Percentiles rank a stretch among this genome's conserved stretches.
phyloP scores from a whole-genome alignment of 2,888 invertebrate genomes.

The Trissolcus japonicus region DNA sequence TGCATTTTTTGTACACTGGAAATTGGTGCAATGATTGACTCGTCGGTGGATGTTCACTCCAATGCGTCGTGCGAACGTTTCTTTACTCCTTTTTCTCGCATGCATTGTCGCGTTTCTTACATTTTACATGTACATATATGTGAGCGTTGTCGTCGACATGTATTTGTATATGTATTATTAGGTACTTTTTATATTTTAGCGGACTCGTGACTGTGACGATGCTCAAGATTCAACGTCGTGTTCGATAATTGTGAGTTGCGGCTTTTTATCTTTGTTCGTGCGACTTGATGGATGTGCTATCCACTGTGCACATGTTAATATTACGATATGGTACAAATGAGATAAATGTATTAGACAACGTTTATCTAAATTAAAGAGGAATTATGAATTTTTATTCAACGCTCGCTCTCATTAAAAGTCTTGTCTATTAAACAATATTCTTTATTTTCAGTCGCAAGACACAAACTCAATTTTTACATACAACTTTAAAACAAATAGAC shows the following conservation, averaged over 20 bases:
- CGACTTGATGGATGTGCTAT: slow-evolving; percentile 22
- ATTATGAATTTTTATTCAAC: slow-evolving; percentile 73
- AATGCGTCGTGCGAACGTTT: slow-evolving; percentile 12
- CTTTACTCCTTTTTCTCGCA: not conserved
- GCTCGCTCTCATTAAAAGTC: too few species aligned
- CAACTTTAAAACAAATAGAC: too few species aligned
- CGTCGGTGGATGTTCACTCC: slow-evolving; percentile 25
- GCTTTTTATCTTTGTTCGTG: slow-evolving; percentile 37
- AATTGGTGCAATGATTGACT: slow-evolving; percentile 49
- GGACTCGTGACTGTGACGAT: slow-evolving; percentile 34
- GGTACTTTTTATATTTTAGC: slow-evolving; percentile 25
- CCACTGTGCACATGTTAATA: slow-evolving; percentile 61
- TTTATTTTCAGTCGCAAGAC: not conserved
- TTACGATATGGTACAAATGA: slow-evolving; percentile 74
- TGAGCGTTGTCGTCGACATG: not conserved
- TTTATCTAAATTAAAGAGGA: slow-evolving; percentile 73
- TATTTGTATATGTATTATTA: slow-evolving; percentile 18
- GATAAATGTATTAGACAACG: slow-evolving; percentile 73
- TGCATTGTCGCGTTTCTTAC: slow-evolving; percentile 36
- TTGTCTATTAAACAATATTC: slow-evolving; percentile 4
- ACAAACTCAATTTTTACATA: too few species aligned
- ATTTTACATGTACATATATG: slow-evolving; percentile 1
- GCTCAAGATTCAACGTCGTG: slow-evolving; percentile 50
- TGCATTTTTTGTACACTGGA: slow-evolving; percentile 51
- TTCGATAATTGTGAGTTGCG: slow-evolving; percentile 47